phyloP scores from a whole-genome alignment of 2,113 vertebrate genomes.

The Corvus moneduloides region DNA sequence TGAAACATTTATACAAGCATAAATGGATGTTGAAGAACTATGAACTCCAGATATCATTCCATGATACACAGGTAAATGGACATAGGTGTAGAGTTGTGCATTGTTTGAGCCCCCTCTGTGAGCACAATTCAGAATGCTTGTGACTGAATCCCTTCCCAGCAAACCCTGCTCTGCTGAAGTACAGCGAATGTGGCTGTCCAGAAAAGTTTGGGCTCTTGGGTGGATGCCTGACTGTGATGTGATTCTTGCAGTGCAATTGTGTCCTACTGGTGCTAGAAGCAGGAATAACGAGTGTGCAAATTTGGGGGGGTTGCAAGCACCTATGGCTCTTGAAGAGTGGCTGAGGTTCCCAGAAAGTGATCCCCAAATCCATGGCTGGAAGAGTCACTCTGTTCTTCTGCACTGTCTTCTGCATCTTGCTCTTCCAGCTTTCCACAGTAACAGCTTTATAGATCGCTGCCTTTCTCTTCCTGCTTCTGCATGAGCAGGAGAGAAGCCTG shows the following conservation, averaged over 20 bases:
- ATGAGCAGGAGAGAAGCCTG: background rate
- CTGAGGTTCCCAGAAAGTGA: background rate
- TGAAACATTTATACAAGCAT: slow-evolving; percentile 76
- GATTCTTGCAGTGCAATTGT: accelerated
- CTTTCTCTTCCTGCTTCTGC: background rate
- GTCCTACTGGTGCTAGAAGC: background rate
- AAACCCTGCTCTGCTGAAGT: background rate
- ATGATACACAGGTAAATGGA: slow-evolving; percentile 74
- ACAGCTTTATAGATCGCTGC: background rate
- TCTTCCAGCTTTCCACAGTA: background rate
- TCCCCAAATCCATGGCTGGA: background rate
- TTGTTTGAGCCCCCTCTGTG: background rate
- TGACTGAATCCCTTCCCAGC: background rate
- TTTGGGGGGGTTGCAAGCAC: background rate
- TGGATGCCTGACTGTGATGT: background rate
- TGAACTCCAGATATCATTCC: slow-evolving; percentile 73
- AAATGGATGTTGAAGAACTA: slow-evolving; percentile 74
- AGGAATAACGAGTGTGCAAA: accelerated
- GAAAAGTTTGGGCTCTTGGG: background rate
- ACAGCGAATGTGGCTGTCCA: background rate
- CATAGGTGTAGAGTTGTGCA: background rate
- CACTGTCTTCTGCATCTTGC: background rate
- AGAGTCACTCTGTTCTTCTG: background rate
- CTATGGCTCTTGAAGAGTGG: background rate
- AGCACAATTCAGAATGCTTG: background rate